These are phyloP conservation scores for Ploceus nigricollis DNA, from an alignment of 2,113 vertebrate genomes.

Conservation along the genomic window DNA sequence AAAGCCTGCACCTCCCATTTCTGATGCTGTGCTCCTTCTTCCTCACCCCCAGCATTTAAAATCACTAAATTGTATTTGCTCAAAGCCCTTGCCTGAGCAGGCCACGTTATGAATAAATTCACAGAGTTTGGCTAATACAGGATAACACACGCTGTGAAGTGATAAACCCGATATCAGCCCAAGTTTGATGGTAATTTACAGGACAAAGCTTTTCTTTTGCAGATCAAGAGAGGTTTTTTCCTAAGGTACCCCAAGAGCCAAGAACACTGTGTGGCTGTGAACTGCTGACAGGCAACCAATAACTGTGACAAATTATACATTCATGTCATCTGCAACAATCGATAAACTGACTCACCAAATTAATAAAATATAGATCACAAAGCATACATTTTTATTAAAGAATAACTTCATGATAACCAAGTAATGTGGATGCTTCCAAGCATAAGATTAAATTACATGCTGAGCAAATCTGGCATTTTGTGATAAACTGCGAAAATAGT, in stretches of 20 bases:
- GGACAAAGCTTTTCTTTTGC: neutral
- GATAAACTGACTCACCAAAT: constrained; percentile 59
- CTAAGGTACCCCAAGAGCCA: constrained; percentile 14
- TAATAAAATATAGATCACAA: constrained; percentile 69
- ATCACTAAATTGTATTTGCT: neutral
- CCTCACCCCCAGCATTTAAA: neutral
- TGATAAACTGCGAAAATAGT: constrained; percentile 66
- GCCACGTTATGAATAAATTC: neutral
- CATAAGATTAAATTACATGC: constrained; percentile 74
- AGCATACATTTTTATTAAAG: constrained; percentile 70
- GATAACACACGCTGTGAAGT: neutral
- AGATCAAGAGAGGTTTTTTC: neutral
- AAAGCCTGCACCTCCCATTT: neutral
- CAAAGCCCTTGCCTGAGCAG: neutral
- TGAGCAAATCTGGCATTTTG: constrained; percentile 69
- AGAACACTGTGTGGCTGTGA: neutral
- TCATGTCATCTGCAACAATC: constrained; percentile 35
- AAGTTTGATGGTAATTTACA: neutral
- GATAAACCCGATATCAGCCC: neutral
- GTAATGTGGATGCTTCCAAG: constrained; percentile 65
- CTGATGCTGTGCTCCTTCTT: neutral
- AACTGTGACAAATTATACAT: constrained; percentile 61
- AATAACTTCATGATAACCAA: constrained; percentile 67
- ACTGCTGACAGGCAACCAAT: constrained; percentile 20
- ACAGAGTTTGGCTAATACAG: neutral